Evolutionary conservation across 2,888 invertebrate species (phyloP), one percentile per base, ranked within the genome.

Genomic region (Zelleria hepariella): DNA sequence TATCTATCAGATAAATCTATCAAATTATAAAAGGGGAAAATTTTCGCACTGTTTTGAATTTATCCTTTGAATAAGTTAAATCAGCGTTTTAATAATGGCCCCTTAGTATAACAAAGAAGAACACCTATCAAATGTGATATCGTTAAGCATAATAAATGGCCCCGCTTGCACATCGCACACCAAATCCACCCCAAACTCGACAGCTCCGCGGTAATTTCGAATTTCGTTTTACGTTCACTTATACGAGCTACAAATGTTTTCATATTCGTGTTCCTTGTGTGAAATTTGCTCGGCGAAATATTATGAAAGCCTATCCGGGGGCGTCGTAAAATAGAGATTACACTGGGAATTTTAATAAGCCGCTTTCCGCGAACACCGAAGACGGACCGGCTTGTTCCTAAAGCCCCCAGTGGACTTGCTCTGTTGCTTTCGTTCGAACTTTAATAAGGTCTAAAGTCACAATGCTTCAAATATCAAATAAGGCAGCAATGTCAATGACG

Each of bases 341-440:
- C 71, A 70, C 61, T 64, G 69, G 67, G 71, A 75, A 74, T 76
- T 75, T 76, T 75, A 75, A 77, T 77, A 75, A 73, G 70, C 67
- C 61, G 60, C 61, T 58, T 62, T 63, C 64, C 56, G 20, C 42
- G 54, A 18, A 54, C n/a, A 54, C 25, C n/a, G 54, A 10, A 59
- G 63, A 10, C 23, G 49, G 18, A 49, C 55, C 15, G 32, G 32
- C 15, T 15, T 42, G 32, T 6, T 15, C 32, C 15, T 42, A 15
- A 10, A 42, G 15, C 15, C n/a, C n/a, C n/a, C n/a, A n/a, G n/a
- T n/a, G n/a, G n/a, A 42, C 32, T 42, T 42, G 2, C 15, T 10
- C 32, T 15, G 15, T 42, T 42, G 32, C 15, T n/a, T n/a, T n/a
- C n/a, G n/a, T n/a, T n/a, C n/a, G n/a, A n/a, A n/a, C n/a, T n/a